phyloP scores from a whole-genome alignment of 92 coral and sea anemone species.

The Zoanthus solanderi region DNA sequence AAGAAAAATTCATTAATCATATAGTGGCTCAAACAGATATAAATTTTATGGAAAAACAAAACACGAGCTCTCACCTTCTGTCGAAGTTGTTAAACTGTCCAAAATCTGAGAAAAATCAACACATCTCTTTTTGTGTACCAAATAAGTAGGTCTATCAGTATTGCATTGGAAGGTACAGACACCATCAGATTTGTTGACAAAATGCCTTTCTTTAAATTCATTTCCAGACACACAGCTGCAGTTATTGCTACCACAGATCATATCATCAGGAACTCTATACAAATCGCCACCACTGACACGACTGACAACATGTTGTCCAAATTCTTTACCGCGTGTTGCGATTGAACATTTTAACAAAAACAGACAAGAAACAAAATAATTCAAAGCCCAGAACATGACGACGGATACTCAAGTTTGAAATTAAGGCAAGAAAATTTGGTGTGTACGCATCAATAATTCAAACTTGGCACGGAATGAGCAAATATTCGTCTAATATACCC shows the following conservation, averaged over 20 bases:
- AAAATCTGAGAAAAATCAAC: neutral
- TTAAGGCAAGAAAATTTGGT: neutral
- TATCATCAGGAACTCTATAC: neutral
- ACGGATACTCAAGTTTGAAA: neutral
- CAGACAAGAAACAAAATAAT: neutral
- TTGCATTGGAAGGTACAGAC: neutral
- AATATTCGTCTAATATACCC: too few relatives aligned
- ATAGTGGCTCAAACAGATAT: too few relatives aligned
- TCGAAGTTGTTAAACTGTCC: neutral
- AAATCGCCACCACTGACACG: conserved; percentile 2
- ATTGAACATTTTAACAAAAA: neutral
- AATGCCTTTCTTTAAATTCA: neutral
- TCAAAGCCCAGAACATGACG: neutral
- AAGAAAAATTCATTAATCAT: too few relatives aligned
- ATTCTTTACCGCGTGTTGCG: neutral
- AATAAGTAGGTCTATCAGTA: neutral
- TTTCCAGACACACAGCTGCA: neutral
- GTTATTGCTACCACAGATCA: neutral
- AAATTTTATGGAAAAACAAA: too few relatives aligned
- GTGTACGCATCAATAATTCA: neutral
- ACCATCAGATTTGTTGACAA: neutral
- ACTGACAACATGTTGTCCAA: neutral
- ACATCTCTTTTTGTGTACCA: neutral
- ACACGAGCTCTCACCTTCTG: neutral
- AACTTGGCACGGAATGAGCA: too few relatives aligned